Evolutionary conservation across 1,140 invertebrate species (phyloP).

Genomic region (Drosophila mauritiana): DNA sequence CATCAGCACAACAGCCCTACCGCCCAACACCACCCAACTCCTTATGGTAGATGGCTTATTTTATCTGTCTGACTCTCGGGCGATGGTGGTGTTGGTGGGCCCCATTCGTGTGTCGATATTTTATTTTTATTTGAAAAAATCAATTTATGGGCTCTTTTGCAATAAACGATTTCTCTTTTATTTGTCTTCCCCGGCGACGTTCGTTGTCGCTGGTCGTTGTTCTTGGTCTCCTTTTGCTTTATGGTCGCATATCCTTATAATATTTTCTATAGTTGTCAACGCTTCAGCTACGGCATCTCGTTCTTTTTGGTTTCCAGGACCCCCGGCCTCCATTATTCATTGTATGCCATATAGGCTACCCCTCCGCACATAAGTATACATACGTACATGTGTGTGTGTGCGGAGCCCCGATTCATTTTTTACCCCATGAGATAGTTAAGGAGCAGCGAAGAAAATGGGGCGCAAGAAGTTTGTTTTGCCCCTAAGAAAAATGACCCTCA

Average conservation of each 20-base stretch:
- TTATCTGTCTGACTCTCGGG: conserved; percentile 55
- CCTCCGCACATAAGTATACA: not conserved
- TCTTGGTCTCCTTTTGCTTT: conserved; percentile 61
- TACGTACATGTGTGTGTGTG: conserved; percentile 9
- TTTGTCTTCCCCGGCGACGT: conserved; percentile 60
- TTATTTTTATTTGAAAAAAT: conserved; percentile 83
- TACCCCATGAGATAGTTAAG: conserved; percentile 38
- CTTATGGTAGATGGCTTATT: conserved; percentile 67
- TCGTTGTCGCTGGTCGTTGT: conserved; percentile 12
- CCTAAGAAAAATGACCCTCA: conserved; percentile 43
- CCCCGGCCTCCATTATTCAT: conserved; percentile 61
- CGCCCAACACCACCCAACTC: conserved; percentile 9
- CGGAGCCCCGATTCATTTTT: conserved; percentile 39
- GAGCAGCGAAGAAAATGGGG: conserved; percentile 13
- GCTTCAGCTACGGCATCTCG: conserved; percentile 43
- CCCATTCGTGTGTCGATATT: conserved; percentile 62
- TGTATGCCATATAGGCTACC: conserved; percentile 21
- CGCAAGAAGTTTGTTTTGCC: conserved; percentile 32
- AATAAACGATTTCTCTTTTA: conserved; percentile 83
- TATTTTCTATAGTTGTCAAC: conserved; percentile 82
- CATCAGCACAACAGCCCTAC: not conserved
- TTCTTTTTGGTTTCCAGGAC: not conserved
- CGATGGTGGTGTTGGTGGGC: conserved; percentile 8
- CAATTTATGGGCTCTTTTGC: conserved; percentile 81
- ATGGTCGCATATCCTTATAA: conserved; percentile 80